A percentile compares a stretch with the other conserved stretches of the same genome.
These are phyloP conservation scores for Lepidiolamprologus cunningtoni DNA, from an alignment of 2,113 vertebrate genomes.

Conservation along the genomic window DNA sequence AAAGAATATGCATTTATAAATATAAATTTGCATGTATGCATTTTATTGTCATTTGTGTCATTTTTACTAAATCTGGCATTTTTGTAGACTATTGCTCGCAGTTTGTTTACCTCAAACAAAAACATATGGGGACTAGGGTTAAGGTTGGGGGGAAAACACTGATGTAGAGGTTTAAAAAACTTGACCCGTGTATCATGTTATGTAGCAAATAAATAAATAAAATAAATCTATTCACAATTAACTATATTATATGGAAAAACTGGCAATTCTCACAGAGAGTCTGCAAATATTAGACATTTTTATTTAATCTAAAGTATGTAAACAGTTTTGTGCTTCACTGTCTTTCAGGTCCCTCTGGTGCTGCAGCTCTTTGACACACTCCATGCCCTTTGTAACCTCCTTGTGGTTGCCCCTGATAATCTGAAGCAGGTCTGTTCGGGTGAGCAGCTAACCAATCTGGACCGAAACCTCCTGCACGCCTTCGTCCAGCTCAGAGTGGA, in stretches of 20 bases:
- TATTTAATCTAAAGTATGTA: not conserved
- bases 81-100: not conserved
- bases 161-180: not conserved
- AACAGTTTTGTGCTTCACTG: not conserved
- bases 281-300: not conserved
- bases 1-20: not conserved
- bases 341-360: slow-evolving; percentile 85
- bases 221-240: not conserved
- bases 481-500: slow-evolving; percentile 96
- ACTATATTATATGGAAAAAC: not conserved
- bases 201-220: not conserved
- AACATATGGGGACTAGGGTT: not conserved
- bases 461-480: slow-evolving; percentile 95
- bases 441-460: slow-evolving; percentile 96
- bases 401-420: slow-evolving; percentile 97
- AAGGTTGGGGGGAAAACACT: not conserved
- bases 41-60: not conserved
- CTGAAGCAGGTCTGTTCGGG: slow-evolving; percentile 98
- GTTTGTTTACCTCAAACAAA: not conserved
- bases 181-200: not conserved
- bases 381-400: slow-evolving; percentile 97
- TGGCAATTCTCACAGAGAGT: not conserved
- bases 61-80: not conserved
- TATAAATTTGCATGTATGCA: not conserved
- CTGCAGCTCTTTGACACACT: slow-evolving; percentile 98